A percentile compares a stretch with the other conserved stretches of the same genome.
Conservation (phyloP, 2,888 invertebrate genomes). For the Sympetrum striolatum region DNA sequence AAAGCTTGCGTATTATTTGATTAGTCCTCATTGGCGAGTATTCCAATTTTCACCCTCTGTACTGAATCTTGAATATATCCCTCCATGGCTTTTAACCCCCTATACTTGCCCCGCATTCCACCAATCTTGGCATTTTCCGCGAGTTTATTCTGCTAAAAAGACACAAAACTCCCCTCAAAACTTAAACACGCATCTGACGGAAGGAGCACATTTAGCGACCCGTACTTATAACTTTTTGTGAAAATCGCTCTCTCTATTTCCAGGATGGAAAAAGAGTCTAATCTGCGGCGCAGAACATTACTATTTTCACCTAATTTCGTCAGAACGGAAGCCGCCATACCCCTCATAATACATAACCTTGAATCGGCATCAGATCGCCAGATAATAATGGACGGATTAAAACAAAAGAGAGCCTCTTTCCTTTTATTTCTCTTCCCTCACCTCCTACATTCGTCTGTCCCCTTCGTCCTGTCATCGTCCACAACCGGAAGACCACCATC, state of each 20-base stretch:
- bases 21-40: too few species aligned
- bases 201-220: not conserved
- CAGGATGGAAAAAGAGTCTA: not conserved
- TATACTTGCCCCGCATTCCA: too few species aligned
- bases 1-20: too few species aligned
- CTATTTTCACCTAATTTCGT: constrained; percentile 41
- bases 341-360: constrained; percentile 26
- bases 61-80: too few species aligned
- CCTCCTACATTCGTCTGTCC: not conserved
- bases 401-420: constrained; percentile 31
- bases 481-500: constrained; percentile 9
- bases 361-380: not conserved
- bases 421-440: not conserved
- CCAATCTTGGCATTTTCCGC: too few species aligned
- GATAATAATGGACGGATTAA: constrained; percentile 16
- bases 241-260: not conserved
- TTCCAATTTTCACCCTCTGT: too few species aligned
- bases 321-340: constrained; percentile 22
- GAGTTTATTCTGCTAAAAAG: too few species aligned
- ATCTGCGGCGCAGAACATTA: not conserved
- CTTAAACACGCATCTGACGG: not conserved
- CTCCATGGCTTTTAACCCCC: too few species aligned
- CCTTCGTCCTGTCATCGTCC: not conserved
- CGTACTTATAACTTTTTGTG: not conserved
- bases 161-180: too few species aligned